Evolutionary conservation across 2,113 vertebrate genomes (phyloP).

Genomic region (Edolisoma coerulescens): DNA sequence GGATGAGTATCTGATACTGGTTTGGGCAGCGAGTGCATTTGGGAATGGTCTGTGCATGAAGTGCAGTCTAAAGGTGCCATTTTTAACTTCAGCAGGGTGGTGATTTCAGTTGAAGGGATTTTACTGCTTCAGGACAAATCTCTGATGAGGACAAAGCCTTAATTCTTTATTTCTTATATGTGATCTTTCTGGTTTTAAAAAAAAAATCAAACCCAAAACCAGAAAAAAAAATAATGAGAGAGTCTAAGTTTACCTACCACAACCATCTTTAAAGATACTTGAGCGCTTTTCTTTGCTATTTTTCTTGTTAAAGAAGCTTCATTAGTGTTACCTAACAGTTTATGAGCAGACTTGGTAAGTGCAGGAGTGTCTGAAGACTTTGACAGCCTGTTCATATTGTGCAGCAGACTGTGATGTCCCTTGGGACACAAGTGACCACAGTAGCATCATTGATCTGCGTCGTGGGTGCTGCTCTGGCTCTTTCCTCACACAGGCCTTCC

Average conservation of each 20-base stretch:
- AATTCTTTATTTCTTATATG: background rate
- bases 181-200: background rate
- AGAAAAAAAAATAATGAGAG: background rate
- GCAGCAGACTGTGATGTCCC: background rate
- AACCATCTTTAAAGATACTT: background rate
- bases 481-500: slow-evolving; percentile 2
- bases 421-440: background rate
- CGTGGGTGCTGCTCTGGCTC: slow-evolving; percentile 1
- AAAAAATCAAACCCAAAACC: too few relatives aligned
- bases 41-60: background rate
- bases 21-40: background rate
- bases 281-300: background rate
- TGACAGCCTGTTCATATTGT: background rate
- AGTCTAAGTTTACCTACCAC: background rate
- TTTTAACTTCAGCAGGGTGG: background rate
- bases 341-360: background rate
- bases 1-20: background rate
- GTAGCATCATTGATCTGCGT: background rate
- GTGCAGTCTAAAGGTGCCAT: background rate
- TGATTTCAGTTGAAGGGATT: background rate
- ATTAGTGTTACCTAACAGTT: background rate
- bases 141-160: background rate
- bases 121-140: background rate
- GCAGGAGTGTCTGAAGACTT: background rate
- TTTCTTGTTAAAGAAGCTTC: background rate